Conservation (phyloP, 92 coral and sea anemone genomes). For the Scolanthus callimorphus region DNA sequence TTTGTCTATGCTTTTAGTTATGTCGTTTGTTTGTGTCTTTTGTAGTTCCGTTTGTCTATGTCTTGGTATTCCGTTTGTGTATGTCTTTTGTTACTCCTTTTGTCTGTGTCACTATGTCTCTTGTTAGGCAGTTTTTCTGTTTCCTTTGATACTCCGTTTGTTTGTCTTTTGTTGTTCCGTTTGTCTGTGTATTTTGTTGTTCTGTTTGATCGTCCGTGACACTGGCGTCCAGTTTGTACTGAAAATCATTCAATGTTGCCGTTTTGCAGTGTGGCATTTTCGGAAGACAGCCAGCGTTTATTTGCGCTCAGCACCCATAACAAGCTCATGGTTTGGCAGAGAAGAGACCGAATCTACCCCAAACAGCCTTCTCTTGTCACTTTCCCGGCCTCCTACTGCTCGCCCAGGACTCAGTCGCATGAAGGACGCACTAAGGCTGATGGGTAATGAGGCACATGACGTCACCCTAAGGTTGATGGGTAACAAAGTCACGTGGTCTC, state of each 20-base stretch:
- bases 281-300: slow-evolving; percentile 71
- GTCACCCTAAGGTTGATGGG: too few species aligned
- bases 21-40: neutral
- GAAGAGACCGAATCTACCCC: slow-evolving; percentile 47
- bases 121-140: too few species aligned
- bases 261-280: slow-evolving; percentile 57
- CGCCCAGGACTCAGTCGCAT: slow-evolving; percentile 9
- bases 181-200: neutral
- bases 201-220: too few species aligned
- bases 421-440: slow-evolving; percentile 18
- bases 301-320: slow-evolving; percentile 65
- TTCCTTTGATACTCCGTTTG: too few species aligned
- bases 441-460: neutral
- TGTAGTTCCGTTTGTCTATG: too few species aligned
- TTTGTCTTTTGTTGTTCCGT: too few species aligned
- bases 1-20: neutral
- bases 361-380: slow-evolving; percentile 51
- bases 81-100: too few species aligned
- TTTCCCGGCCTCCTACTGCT: slow-evolving; percentile 37
- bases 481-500: too few species aligned
- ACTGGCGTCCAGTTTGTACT: too few species aligned
- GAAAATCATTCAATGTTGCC: neutral
- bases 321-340: slow-evolving; percentile 76
- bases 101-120: too few species aligned
- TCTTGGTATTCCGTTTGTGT: too few species aligned